Percentiles rank a stretch among this genome's conserved stretches.
Conservation (phyloP, 2,888 invertebrate genomes). For the Ophioninae sp. region DNA sequence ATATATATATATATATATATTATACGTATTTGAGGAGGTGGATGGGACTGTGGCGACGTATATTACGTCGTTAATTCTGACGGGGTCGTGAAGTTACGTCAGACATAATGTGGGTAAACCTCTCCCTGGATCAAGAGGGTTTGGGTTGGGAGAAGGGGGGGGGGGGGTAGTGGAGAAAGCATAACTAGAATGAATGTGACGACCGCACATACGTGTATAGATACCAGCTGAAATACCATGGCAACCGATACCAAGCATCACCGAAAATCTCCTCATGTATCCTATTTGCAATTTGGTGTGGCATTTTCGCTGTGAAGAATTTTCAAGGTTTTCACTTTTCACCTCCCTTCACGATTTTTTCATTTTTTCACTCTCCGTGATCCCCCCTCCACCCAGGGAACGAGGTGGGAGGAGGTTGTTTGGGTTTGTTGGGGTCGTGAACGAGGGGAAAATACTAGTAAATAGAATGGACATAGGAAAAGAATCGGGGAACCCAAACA, state of each 20-base stretch:
- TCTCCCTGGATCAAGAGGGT: neutral
- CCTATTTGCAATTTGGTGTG: constrained; percentile 9
- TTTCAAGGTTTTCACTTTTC: constrained; percentile 1
- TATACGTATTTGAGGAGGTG: neutral
- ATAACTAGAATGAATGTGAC: constrained; percentile 8
- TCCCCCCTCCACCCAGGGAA: neutral
- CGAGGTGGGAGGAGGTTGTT: constrained; percentile 7
- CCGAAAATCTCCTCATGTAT: neutral
- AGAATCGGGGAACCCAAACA: too few species aligned
- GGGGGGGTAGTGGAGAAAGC: neutral
- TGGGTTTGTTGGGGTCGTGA: constrained; percentile 27
- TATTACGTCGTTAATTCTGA: constrained; percentile 47
- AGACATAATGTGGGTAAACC: constrained; percentile 20
- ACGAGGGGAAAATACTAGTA: too few species aligned
- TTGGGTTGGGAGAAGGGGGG: neutral
- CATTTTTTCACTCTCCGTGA: neutral
- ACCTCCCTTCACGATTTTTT: neutral
- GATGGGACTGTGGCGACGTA: constrained; percentile 14
- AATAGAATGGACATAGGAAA: too few species aligned
- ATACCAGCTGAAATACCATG: constrained; percentile 23
- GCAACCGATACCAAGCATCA: constrained; percentile 5
- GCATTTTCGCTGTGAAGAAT: neutral
- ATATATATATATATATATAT: neutral
- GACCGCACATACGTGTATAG: constrained; percentile 28
- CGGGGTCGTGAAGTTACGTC: constrained; percentile 17